Conservation (phyloP, 2,113 vertebrate species). For the Galbula dea region DNA sequence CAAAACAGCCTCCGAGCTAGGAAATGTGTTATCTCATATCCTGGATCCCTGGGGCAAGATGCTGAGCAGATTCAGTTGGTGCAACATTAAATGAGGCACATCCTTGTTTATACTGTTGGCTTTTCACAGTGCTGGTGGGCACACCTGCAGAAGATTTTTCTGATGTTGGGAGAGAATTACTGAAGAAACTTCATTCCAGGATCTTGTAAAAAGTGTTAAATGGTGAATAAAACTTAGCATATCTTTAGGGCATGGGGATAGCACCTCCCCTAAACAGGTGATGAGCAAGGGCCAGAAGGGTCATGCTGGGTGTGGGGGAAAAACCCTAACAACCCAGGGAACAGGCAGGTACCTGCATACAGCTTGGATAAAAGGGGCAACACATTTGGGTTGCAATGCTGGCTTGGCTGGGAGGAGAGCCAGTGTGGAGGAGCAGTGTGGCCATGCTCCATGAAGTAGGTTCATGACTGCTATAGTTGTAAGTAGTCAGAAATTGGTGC, state of each 20-base stretch:
- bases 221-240: neutral
- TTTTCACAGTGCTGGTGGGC: neutral
- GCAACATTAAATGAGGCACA: neutral
- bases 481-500: neutral
- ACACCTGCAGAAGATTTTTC: neutral
- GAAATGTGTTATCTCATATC: neutral
- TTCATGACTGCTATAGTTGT: fast-evolving
- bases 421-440: fast-evolving
- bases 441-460: neutral
- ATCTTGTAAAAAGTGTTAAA: neutral
- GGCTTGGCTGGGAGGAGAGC: neutral
- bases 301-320: neutral
- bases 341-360: neutral
- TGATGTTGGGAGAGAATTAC: neutral
- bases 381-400: fast-evolving
- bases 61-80: neutral
- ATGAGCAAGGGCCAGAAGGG: neutral
- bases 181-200: neutral
- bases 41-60: neutral
- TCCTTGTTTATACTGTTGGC: neutral
- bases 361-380: neutral
- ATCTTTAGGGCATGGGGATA: neutral
- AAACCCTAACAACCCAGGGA: neutral
- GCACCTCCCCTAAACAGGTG: neutral
- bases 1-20: neutral